Evolutionary conservation across 2,888 invertebrate species (phyloP), one percentile per base, ranked within the genome.

Genomic region (Sympetrum striolatum): DNA sequence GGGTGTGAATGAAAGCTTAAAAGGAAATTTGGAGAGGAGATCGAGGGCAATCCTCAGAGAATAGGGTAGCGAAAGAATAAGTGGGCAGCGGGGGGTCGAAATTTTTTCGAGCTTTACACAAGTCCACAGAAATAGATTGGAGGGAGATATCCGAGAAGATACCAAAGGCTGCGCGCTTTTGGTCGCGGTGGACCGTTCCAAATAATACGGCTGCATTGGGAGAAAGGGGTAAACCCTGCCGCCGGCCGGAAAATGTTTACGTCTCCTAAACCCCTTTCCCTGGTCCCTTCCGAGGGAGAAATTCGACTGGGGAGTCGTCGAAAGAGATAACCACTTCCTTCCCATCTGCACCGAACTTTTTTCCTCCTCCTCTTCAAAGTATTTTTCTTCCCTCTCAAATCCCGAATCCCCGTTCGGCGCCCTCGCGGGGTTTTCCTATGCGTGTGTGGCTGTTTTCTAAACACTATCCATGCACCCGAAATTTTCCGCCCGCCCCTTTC

Each of bases 241-340:
- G 86, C 35, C 86, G 86, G 86, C 86, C 86, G 35, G 22, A 37
- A 37, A 64, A 37, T 37, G 12, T 86, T 64, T n/a, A 86, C 39
- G 86, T 60, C 86, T 86, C 86, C 64, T 8, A 53, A 82, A 48
- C 60, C 60, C 82, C 60, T 86, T 86, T 37, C 60, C 2, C 25
- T n/a, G 8, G 35, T 35, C 82, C 82, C 53, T 82, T 53, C 48
- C 53, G 22, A 58, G 82, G 81, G 81, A 25, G 35, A 86, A 73
- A 37, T 58, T 14, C 86, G 86, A 60, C 60, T 37, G 86, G 86
- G 86, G 86, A 60, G 60, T 60, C 60, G 86, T 86, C 58, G 37
- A 86, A 60, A 86, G 60, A 86, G 86, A 86, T 86, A 86, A 86
- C 86, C 48, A 25, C 25, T 18, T 81, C 81, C 82, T 58, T 53